phyloP scores from a whole-genome alignment of 2,113 vertebrate genomes.

The Myotis lucifugus region DNA sequence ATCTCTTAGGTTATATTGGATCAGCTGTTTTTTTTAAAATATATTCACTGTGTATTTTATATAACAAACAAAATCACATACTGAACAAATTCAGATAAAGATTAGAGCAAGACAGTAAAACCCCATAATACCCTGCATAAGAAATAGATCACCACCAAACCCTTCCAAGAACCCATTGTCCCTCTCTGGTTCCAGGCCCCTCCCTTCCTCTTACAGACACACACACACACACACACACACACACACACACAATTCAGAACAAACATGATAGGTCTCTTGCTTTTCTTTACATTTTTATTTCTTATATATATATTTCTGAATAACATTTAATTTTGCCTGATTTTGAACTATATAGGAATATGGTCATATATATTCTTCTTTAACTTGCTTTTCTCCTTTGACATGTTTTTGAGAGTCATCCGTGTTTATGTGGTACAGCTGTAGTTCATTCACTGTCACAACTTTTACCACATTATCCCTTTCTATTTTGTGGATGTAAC shows the following conservation, averaged over 20 bases:
- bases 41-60: neutral
- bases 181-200: neutral
- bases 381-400: neutral
- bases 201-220: neutral
- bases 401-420: neutral
- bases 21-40: neutral
- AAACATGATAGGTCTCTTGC: neutral
- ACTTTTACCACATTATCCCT: neutral
- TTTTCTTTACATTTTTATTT: neutral
- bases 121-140: neutral
- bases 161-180: neutral
- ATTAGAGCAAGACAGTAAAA: neutral
- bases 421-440: neutral
- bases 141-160: neutral
- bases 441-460: neutral
- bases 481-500: neutral
- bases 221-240: neutral
- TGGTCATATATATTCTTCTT: neutral
- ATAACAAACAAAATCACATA: neutral
- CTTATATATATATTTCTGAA: neutral
- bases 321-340: neutral
- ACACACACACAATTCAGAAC: neutral
- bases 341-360: neutral
- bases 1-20: neutral
- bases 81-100: neutral